phyloP scores from a whole-genome alignment of 2,113 vertebrate genomes.

The Hyperoodon ampullatus region DNA sequence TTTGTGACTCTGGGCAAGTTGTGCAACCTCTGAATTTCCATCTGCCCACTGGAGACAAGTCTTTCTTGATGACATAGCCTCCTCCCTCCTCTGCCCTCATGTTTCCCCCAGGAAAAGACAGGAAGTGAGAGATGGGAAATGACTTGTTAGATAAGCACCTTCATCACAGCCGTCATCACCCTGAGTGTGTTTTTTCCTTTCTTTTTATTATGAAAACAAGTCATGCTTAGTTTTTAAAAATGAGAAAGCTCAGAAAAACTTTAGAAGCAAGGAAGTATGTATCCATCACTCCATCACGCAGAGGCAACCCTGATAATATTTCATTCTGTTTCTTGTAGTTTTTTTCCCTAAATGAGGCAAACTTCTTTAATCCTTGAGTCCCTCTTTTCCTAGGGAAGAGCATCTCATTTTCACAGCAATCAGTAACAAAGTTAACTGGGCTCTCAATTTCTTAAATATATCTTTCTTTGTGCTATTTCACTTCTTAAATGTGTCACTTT shows the following conservation, averaged over 20 bases:
- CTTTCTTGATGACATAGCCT: background rate
- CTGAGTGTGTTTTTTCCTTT: background rate
- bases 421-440: constrained; percentile 35
- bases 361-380: background rate
- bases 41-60: background rate
- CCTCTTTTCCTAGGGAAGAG: background rate
- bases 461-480: constrained; percentile 61
- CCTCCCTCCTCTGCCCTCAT: background rate
- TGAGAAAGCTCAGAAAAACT: constrained; percentile 17
- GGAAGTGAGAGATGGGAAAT: background rate
- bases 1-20: background rate
- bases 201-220: constrained; percentile 46
- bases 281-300: background rate
- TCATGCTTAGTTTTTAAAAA: background rate
- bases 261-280: constrained; percentile 6
- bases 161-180: background rate
- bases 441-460: constrained; percentile 63
- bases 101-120: background rate
- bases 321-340: background rate
- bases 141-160: background rate
- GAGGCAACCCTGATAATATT: background rate
- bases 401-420: constrained; percentile 46
- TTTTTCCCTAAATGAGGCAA: background rate
- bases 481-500: constrained; percentile 55
- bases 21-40: background rate